Percentiles rank a stretch among this genome's conserved stretches.
Evolutionary conservation across 2,797 vertebrate species (phyloP).

Genomic region (Neostethus bicornis): DNA sequence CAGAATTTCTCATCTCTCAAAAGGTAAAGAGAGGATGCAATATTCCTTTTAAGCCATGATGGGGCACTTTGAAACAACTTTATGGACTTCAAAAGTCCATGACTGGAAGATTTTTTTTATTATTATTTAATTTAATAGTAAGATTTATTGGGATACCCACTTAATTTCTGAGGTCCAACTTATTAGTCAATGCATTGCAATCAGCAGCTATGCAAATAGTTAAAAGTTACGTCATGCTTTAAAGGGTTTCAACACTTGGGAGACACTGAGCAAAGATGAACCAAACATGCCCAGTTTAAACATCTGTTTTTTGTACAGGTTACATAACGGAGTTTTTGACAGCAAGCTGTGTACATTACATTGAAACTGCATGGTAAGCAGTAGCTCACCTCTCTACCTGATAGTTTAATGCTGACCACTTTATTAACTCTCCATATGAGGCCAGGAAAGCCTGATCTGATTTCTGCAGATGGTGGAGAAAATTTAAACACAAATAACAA

Average conservation of each 20-base stretch:
- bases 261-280: conserved; percentile 12
- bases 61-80: conserved; percentile 66
- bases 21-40: conserved; percentile 33
- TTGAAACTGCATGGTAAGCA: conserved; percentile 8
- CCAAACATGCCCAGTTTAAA: conserved; percentile 1
- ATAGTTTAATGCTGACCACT: conserved; percentile 13
- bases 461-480: conserved; percentile 55
- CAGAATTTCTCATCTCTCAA: conserved; percentile 11
- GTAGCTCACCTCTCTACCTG: conserved; percentile 21
- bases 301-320: conserved; percentile 8
- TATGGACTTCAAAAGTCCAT: conserved; percentile 23
- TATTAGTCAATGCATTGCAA: conserved; percentile 32
- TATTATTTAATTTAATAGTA: no score
- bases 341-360: neutral
- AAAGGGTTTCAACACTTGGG: conserved; percentile 41
- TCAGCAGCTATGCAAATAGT: conserved; percentile 47
- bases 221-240: conserved; percentile 51
- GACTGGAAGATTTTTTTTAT: no score
- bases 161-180: conserved; percentile 53
- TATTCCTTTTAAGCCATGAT: conserved; percentile 62
- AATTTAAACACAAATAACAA: conserved; percentile 33
- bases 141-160: conserved; percentile 35
- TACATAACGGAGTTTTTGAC: neutral
- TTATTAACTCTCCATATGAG: conserved; percentile 20
- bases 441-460: conserved; percentile 44